These are phyloP conservation scores for Pedetes capensis DNA, from an alignment of 2,113 vertebrate genomes.

Conservation along the genomic window DNA sequence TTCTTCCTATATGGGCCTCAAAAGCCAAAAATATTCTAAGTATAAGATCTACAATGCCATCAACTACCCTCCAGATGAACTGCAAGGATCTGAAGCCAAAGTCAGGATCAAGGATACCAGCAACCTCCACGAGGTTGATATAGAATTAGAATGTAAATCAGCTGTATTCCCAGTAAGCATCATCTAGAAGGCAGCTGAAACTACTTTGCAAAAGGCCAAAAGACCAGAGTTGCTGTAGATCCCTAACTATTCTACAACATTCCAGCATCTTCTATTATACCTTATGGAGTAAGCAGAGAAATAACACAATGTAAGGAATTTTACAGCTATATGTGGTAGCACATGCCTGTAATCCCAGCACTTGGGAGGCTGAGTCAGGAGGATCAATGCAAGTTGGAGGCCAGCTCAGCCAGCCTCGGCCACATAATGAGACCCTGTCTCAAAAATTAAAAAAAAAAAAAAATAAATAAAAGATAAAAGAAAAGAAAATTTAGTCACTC, in stretches of 20 bases:
- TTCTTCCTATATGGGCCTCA: not conserved
- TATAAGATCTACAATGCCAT: not conserved
- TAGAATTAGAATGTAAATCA: conserved; percentile 1
- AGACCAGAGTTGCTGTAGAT: conserved; percentile 1
- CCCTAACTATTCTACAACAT: not conserved
- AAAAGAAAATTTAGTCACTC: no score
- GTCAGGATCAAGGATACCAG: conserved; percentile 36
- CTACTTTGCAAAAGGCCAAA: not conserved
- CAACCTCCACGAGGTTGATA: not conserved
- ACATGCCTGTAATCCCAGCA: no score
- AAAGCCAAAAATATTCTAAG: not conserved
- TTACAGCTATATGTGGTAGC: no score
- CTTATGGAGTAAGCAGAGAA: conserved; percentile 22
- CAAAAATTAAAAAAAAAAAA: no score
- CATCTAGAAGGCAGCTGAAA: not conserved
- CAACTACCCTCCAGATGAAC: not conserved
- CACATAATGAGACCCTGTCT: no score
- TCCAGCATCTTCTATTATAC: not conserved
- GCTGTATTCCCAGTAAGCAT: not conserved
- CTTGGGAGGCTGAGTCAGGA: no score
- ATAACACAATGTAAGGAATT: not conserved
- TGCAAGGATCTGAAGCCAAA: not conserved
- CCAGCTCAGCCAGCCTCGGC: no score
- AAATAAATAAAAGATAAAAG: no score
- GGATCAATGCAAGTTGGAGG: no score